A percentile compares a stretch with the other conserved stretches of the same genome.
Conservation (phyloP, 37 sponge, comb jelly and placozoan genomes). For the Geodia barretti region DNA sequence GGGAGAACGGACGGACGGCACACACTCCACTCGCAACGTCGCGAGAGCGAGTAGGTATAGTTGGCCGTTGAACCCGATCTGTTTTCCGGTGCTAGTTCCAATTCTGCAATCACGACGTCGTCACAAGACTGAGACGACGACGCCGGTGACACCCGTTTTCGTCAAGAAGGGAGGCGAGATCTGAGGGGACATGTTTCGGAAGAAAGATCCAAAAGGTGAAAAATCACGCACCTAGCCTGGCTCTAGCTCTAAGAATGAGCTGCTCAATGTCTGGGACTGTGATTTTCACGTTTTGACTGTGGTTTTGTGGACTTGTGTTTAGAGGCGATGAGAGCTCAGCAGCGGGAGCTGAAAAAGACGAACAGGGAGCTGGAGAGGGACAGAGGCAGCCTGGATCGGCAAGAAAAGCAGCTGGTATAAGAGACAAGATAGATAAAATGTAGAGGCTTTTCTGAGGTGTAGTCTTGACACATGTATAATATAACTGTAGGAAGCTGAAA, state of each 20-base stretch:
- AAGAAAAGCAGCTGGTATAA: slow-evolving; percentile 91
- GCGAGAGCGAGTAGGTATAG: too few relatives aligned
- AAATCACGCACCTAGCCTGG: neutral
- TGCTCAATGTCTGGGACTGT: neutral
- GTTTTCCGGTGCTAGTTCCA: neutral
- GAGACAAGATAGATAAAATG: too few relatives aligned
- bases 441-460: too few relatives aligned
- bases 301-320: neutral
- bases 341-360: slow-evolving; percentile 70
- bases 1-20: too few relatives aligned
- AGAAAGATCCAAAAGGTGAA: slow-evolving; percentile 60
- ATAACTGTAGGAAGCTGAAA: slow-evolving; percentile 82
- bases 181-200: slow-evolving; percentile 25
- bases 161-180: too few relatives aligned
- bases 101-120: neutral
- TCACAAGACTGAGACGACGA: neutral
- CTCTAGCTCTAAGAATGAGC: neutral
- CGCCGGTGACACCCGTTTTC: too few relatives aligned
- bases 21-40: too few relatives aligned
- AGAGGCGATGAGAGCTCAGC: slow-evolving; percentile 85
- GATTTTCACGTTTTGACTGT: neutral
- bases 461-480: too few relatives aligned
- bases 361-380: slow-evolving; percentile 87
- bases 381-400: slow-evolving; percentile 76
- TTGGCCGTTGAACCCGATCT: too few relatives aligned